phyloP scores from a whole-genome alignment of 2,797 vertebrate genomes.

The Coreius guichenoti region DNA sequence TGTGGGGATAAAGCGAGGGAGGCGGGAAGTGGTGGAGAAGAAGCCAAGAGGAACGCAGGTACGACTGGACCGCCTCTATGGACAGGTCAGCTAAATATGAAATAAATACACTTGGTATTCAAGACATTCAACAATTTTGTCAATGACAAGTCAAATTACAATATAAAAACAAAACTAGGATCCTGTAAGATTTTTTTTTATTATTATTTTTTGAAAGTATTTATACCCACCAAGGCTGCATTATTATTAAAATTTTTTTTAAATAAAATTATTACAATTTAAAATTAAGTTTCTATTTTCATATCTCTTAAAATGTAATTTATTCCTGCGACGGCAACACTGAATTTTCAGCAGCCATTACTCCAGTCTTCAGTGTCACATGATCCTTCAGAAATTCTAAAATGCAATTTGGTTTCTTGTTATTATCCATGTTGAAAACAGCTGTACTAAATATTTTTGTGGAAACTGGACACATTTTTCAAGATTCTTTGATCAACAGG shows the following conservation, averaged over 20 bases:
- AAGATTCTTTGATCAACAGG: not conserved
- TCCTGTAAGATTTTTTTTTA: too few species aligned
- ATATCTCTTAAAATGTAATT: too few species aligned
- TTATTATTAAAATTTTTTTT: too few species aligned
- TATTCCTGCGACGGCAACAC: too few species aligned
- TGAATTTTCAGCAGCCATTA: too few species aligned
- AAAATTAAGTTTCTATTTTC: too few species aligned
- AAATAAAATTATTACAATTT: too few species aligned
- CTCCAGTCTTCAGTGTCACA: too few species aligned
- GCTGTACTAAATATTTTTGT: not conserved
- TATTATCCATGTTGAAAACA: too few species aligned
- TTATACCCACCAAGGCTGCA: not conserved
- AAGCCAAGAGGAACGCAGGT: constrained; percentile 80
- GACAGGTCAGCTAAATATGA: constrained; percentile 69
- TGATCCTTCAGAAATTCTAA: too few species aligned
- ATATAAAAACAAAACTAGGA: not conserved
- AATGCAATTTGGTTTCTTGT: too few species aligned
- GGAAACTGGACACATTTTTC: not conserved
- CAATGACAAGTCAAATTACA: not conserved
- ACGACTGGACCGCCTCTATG: constrained; percentile 73
- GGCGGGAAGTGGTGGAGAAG: constrained; percentile 86
- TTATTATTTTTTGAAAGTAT: too few species aligned
- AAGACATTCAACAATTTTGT: not conserved
- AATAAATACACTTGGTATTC: not conserved
- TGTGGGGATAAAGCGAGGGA: constrained; percentile 76